Base-by-base conservation (phyloP, 2,797 vertebrate genomes). In the Hydrocynus forskahlii region DNA sequence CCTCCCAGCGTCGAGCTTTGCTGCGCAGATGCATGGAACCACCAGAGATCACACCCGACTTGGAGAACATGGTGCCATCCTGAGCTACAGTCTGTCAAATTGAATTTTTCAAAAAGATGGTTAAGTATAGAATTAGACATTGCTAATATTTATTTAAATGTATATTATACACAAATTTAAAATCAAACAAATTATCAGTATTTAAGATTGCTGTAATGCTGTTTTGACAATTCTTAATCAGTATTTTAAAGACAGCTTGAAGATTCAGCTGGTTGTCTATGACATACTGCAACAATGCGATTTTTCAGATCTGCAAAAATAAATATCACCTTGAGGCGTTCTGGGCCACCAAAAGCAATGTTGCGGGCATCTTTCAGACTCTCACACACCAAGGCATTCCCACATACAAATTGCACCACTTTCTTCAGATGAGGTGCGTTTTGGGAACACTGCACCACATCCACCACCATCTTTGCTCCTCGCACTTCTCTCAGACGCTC, bases 41-140 rank as follows among this genome's bases (percentile, higher is more conserved):
- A 88, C 98, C 98, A 55, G 98, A 99, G 83, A 99, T 98, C 75
- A 96, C 94, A 13, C 98, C 98, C 12, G 97, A 98, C 87, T 96
- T 98, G 67, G 95, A 88, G 91, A 99, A 99, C 76, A 98, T 88
- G 48, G 97, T 99, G 85, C 98, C 98, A 75, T 99, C 98, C 87
- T 98, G 92, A 80, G 97, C 86, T 16, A 99, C 96, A 0, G 96
- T 96, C 98, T 99, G 70, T 6, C 84, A 85, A 55, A 78, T 66
- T 66, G n/a, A 43, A 1, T 48, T 48, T 48, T 48, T 10, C 45
- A 48, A 12, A 48, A 17, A 52, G 13, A 29, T 21, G 19, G 38
- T 2, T 21, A 50, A 25, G 43, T 9, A 9, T 1, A 9, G 48
- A 50, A 50, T 9, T 55, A 55, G 6, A 19, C 52, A 19, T 19